Percentiles rank a stretch among this genome's conserved stretches.
These are phyloP conservation scores for Marasmarcha lunaedactyla DNA, from an alignment of 2,888 invertebrate genomes.

Conservation along the genomic window DNA sequence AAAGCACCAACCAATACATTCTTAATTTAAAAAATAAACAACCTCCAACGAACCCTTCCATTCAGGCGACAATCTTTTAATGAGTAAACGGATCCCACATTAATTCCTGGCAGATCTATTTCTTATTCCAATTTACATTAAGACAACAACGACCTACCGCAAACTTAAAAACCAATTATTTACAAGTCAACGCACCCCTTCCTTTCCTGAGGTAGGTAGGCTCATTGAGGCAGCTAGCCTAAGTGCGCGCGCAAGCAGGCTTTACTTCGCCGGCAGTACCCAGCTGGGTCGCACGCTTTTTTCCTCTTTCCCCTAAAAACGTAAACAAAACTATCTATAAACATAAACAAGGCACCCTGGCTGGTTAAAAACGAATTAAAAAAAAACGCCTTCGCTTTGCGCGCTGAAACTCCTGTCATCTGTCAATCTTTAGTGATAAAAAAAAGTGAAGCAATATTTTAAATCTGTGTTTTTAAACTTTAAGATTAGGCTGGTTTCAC, in stretches of 20 bases:
- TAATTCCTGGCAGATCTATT: too few relatives aligned
- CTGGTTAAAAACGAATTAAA: constrained; percentile 39
- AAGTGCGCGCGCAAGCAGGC: constrained; percentile 50
- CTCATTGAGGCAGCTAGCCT: neutral
- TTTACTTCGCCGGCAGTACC: constrained; percentile 61
- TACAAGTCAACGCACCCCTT: constrained; percentile 14
- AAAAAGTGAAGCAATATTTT: constrained; percentile 50
- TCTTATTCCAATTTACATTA: too few relatives aligned
- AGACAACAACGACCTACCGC: neutral
- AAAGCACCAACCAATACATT: too few relatives aligned
- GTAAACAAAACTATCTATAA: constrained; percentile 48
- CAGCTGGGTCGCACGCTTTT: constrained; percentile 62
- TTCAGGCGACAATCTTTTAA: too few relatives aligned
- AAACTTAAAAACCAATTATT: neutral
- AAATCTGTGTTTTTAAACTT: constrained; percentile 42
- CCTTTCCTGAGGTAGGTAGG: neutral
- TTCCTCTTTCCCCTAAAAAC: constrained; percentile 25
- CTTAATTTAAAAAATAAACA: too few relatives aligned
- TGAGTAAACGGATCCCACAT: too few relatives aligned
- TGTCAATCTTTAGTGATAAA: constrained; percentile 33
- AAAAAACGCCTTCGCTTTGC: constrained; percentile 19
- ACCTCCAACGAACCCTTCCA: too few relatives aligned
- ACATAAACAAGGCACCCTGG: constrained; percentile 56
- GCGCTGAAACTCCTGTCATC: constrained; percentile 21
- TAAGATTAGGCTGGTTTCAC: constrained; percentile 37